Evolutionary conservation across 1,140 invertebrate species (phyloP).

Genomic region (Drosophila nannoptera): DNA sequence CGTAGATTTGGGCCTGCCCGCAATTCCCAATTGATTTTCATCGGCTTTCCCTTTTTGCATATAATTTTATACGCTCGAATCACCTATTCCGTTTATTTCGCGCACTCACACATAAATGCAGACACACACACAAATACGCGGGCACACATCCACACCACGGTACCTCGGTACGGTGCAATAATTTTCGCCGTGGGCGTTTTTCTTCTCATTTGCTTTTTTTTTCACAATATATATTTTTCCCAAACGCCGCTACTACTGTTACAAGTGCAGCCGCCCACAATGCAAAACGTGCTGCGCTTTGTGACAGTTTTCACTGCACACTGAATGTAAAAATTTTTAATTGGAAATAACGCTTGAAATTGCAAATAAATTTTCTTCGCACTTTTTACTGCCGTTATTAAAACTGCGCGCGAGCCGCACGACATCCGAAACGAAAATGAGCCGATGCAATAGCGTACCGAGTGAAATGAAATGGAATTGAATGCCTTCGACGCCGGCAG

Average conservation of each 20-base stretch:
- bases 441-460: slow-evolving; percentile 1
- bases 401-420: slow-evolving; percentile 40
- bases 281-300: slow-evolving; percentile 10
- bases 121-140: not conserved
- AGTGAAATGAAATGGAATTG: slow-evolving; percentile 21
- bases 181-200: slow-evolving; percentile 64
- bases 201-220: slow-evolving; percentile 42
- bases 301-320: slow-evolving; percentile 21
- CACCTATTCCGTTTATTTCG: slow-evolving; percentile 34
- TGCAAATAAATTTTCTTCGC: slow-evolving; percentile 29
- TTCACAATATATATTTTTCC: slow-evolving; percentile 30
- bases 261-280: slow-evolving; percentile 39
- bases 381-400: slow-evolving; percentile 20
- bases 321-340: slow-evolving; percentile 13
- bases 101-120: slow-evolving; percentile 21
- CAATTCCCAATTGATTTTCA: slow-evolving; percentile 38
- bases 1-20: slow-evolving; percentile 33
- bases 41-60: slow-evolving; percentile 40
- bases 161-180: slow-evolving; percentile 28
- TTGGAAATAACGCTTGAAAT: slow-evolving; percentile 30
- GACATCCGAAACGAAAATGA: slow-evolving; percentile 47
- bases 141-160: slow-evolving; percentile 19
- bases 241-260: slow-evolving; percentile 42
- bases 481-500: slow-evolving; percentile 5
- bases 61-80: slow-evolving; percentile 26